Evolutionary conservation across 37 sponge, comb jelly and placozoan species (phyloP), one percentile per base, ranked within the genome.

Genomic region (Oscarella lobularis): DNA sequence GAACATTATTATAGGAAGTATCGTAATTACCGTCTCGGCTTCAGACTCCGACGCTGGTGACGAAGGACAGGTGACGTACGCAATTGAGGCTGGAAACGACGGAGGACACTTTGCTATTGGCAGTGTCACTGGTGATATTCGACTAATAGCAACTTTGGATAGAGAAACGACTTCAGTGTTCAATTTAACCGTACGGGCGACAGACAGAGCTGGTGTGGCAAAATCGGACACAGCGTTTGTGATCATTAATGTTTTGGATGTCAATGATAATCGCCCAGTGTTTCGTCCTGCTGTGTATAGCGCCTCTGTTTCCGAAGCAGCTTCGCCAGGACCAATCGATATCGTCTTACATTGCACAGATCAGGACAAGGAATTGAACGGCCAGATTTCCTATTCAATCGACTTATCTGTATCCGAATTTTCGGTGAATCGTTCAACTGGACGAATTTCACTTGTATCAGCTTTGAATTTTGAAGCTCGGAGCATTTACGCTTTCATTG

Each of bases 111-210:
- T 89, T 27, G 76, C 75, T 35, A 76, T 89, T 1, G 60, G 20
- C 60, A 48, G 14, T 9, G 41, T 78, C n/a, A 73, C 85, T 38
- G 89, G 89, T 9, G 48, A 35, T 0, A 40, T 89, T 3, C 29
- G 81, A 36, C 83, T 89, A 3, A 38, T 76, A 38, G 78, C 40
- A 20, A 73, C 73, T 33, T 41, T 89, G 39, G 85, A 89, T 71
- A 83, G 77, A 69, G 85, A 82, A 70, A 3, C 5, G 0, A 66
- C 66, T 6, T 37, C 2, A 27, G 40, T 40, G 3, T 85, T 82
- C 80, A 79, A 76, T 9, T 75, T 89, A 37, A 75, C 74, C 35
- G 83, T 89, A 0, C 77, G 78, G 36, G 89, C 80, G 4, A 68
- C 71, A 5, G 71, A 68, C 6, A 5, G 33, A 34, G 29, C 71